These are phyloP conservation scores for Sturnira hondurensis DNA, from an alignment of 2,113 vertebrate species.

Conservation along the genomic window DNA sequence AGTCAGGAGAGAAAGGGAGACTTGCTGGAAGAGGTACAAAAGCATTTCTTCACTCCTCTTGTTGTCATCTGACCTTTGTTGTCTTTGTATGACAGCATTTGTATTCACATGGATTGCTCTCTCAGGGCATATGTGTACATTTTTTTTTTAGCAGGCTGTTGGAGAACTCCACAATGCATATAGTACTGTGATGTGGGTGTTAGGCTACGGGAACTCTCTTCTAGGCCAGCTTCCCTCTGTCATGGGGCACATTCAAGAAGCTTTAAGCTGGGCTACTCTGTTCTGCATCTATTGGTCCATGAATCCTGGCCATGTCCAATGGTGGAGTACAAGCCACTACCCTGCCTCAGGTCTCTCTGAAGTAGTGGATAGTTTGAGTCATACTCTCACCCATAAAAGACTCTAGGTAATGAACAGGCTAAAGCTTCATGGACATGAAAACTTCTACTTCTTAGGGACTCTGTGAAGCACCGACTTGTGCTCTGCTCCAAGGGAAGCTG, in stretches of 20 bases:
- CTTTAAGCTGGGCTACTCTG: background rate
- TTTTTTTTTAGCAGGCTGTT: background rate
- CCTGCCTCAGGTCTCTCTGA: accelerated
- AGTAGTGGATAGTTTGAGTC: background rate
- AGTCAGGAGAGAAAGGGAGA: background rate
- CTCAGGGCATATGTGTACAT: background rate
- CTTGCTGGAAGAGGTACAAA: background rate
- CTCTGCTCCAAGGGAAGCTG: background rate
- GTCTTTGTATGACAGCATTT: background rate
- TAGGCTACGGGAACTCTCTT: background rate
- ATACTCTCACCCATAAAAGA: background rate
- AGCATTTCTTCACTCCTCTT: background rate
- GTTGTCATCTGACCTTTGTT: background rate
- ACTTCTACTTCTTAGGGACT: background rate
- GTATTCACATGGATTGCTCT: background rate
- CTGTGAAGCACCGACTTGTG: background rate
- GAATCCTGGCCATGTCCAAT: background rate
- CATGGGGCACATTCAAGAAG: background rate
- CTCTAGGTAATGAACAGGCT: background rate
- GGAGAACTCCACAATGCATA: background rate
- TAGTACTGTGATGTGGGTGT: background rate
- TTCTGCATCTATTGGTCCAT: background rate
- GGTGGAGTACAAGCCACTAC: background rate
- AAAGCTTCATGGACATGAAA: background rate
- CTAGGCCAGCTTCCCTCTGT: background rate